A percentile compares a stretch with the other conserved stretches of the same genome.
Conservation (phyloP, 2,888 invertebrate genomes). For the Galerucella nymphaeae region DNA sequence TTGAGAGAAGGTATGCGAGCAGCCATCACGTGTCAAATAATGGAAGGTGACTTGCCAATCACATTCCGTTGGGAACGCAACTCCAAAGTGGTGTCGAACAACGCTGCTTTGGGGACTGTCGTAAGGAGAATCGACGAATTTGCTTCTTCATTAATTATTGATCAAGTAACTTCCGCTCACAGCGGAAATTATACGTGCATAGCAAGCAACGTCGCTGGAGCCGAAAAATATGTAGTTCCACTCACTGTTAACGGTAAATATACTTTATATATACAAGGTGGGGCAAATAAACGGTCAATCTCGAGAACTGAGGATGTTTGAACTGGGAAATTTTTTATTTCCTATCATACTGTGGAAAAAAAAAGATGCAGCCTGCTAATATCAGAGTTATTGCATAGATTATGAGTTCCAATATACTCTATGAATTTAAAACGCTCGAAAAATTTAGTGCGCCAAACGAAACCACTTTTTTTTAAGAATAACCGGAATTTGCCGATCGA, state of each 20-base stretch:
- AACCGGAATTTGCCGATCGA: background rate
- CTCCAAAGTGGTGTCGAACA: conserved; percentile 72
- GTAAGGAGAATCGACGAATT: conserved; percentile 82
- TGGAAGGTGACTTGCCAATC: conserved; percentile 92
- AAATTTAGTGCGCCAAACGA: background rate
- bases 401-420: background rate
- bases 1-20: conserved; percentile 87
- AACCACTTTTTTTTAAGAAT: background rate
- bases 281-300: too few relatives aligned
- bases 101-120: conserved; percentile 66
- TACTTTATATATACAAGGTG: background rate
- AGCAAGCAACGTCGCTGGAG: conserved; percentile 87
- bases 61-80: conserved; percentile 93
- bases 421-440: background rate
- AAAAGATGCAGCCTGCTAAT: background rate
- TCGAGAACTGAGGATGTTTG: too few relatives aligned
- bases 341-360: too few relatives aligned
- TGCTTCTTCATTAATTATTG: conserved; percentile 86
- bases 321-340: too few relatives aligned
- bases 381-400: background rate
- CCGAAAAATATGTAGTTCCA: conserved; percentile 81
- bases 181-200: conserved; percentile 94
- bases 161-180: conserved; percentile 85
- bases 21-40: conserved; percentile 89
- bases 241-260: conserved; percentile 82